phyloP scores from a whole-genome alignment of 1,140 invertebrate species.

The Bradynema listronoti region DNA sequence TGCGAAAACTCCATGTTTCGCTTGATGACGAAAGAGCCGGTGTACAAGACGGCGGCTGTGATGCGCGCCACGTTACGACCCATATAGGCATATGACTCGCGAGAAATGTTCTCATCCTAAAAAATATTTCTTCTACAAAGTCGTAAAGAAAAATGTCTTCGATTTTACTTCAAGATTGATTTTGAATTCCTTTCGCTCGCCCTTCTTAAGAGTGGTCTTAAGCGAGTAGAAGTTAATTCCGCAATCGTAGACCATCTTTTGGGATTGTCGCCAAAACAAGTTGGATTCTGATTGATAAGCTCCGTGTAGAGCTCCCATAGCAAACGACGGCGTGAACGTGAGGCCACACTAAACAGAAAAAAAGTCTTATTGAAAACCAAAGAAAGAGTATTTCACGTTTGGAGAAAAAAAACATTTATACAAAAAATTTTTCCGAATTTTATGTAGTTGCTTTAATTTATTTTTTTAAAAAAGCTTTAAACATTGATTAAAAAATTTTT shows the following conservation, averaged over 20 bases:
- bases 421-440: background rate
- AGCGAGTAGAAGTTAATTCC: slow-evolving; percentile 26
- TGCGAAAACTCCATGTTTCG: background rate
- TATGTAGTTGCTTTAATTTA: too few relatives aligned
- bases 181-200: slow-evolving; percentile 22
- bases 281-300: slow-evolving; percentile 9
- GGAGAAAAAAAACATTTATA: background rate
- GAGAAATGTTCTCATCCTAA: background rate
- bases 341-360: slow-evolving; percentile 14
- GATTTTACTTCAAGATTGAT: background rate
- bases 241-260: slow-evolving; percentile 17
- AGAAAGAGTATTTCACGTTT: too few relatives aligned
- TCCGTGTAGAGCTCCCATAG: slow-evolving; percentile 26
- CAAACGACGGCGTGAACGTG: slow-evolving; percentile 12
- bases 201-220: background rate
- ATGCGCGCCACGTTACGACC: slow-evolving; percentile 6
- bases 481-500: too few relatives aligned
- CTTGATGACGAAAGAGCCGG: background rate
- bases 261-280: slow-evolving; percentile 16
- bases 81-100: slow-evolving; percentile 11
- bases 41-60: slow-evolving; percentile 4
- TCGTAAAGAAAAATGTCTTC: background rate
- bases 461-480: too few relatives aligned
- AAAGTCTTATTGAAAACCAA: background rate
- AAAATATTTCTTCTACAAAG: background rate